phyloP scores from a whole-genome alignment of 2,113 vertebrate genomes.

The Rostratula benghalensis region DNA sequence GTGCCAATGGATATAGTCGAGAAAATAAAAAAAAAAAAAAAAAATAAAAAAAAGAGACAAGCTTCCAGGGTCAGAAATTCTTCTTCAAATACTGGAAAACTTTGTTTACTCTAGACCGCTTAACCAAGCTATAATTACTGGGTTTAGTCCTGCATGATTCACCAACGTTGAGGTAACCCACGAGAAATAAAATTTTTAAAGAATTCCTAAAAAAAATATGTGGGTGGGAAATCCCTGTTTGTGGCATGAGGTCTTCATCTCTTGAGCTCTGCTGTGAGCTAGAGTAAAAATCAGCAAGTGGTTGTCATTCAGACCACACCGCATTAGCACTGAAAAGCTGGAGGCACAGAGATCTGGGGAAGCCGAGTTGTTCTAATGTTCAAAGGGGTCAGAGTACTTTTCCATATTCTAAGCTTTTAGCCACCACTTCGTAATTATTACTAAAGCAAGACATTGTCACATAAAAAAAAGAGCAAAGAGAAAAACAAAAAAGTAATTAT shows the following conservation, averaged over 20 bases:
- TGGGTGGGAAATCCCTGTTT: neutral
- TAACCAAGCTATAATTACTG: neutral
- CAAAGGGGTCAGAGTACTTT: neutral
- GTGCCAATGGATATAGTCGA: neutral
- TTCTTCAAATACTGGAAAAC: constrained; percentile 34
- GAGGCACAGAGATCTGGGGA: neutral
- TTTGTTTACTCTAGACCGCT: neutral
- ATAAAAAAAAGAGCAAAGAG: neutral
- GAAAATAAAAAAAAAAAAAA: neutral
- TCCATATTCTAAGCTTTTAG: neutral
- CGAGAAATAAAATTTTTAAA: neutral
- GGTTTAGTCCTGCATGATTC: neutral
- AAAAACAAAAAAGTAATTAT: neutral
- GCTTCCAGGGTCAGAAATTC: neutral
- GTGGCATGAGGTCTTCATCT: neutral
- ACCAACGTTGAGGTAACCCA: neutral
- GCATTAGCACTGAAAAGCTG: neutral
- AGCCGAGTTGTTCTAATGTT: neutral
- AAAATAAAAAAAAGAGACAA: neutral
- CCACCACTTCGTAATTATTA: neutral
- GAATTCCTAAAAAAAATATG: neutral
- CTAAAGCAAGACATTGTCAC: neutral
- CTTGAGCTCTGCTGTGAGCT: neutral
- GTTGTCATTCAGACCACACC: neutral
- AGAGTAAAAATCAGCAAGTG: neutral